A percentile compares a stretch with the other conserved stretches of the same genome.
These are phyloP conservation scores for Salvelinus alpinus DNA, from an alignment of 2,113 vertebrate genomes.

Conservation along the genomic window DNA sequence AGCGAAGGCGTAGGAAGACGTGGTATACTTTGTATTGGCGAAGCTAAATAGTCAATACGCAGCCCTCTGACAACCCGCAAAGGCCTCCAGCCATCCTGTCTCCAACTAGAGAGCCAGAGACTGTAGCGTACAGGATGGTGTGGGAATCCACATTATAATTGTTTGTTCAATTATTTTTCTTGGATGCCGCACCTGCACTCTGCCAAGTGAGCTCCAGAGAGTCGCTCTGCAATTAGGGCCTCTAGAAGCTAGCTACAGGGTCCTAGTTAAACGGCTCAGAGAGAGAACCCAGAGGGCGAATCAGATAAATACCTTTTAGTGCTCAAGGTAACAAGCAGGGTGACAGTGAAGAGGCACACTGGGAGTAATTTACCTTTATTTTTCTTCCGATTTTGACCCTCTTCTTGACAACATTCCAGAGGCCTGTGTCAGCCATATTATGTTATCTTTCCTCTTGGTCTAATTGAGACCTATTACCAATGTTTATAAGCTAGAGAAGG, in stretches of 20 bases:
- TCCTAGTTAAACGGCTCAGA: constrained; percentile 47
- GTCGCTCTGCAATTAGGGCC: constrained; percentile 62
- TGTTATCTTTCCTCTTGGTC: constrained; percentile 54
- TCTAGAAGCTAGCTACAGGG: constrained; percentile 39
- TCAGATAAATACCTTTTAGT: constrained; percentile 75
- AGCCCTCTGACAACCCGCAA: constrained; percentile 22
- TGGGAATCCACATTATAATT: constrained; percentile 65
- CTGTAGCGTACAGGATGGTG: constrained; percentile 15
- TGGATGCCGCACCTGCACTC: constrained; percentile 70
- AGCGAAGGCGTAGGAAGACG: neutral
- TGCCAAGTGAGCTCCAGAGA: constrained; percentile 60
- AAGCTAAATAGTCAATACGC: constrained; percentile 44
- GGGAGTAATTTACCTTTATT: constrained; percentile 77
- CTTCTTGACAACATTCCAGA: constrained; percentile 68
- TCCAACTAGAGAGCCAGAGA: constrained; percentile 4
- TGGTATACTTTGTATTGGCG: constrained; percentile 22
- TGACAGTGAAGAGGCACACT: constrained; percentile 68
- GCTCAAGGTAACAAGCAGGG: constrained; percentile 71
- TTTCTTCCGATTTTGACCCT: constrained; percentile 72
- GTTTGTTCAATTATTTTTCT: constrained; percentile 78
- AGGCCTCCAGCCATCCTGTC: constrained; percentile 26
- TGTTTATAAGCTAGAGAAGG: constrained; percentile 61
- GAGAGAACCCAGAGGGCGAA: constrained; percentile 46
- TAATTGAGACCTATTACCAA: constrained; percentile 70
- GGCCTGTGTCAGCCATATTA: constrained; percentile 61